These are phyloP conservation scores for Cardiocondyla obscurior DNA, from an alignment of 1,140 invertebrate genomes.

Conservation along the genomic window DNA sequence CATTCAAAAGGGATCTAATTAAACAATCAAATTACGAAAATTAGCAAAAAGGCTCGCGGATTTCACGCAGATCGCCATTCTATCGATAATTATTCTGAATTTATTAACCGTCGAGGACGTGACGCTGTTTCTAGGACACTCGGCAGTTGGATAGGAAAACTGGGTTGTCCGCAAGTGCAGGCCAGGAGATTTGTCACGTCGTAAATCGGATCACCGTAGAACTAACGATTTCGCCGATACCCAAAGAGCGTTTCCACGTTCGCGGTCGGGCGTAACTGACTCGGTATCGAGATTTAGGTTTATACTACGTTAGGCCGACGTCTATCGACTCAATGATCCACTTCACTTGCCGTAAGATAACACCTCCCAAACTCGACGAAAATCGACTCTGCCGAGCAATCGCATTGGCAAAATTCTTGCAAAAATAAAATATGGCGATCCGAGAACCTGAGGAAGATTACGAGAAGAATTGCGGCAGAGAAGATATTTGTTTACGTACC, in stretches of 20 bases:
- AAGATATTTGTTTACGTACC: not conserved
- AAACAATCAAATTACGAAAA: not conserved
- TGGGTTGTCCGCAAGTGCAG: constrained; percentile 50
- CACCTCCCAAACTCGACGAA: not conserved
- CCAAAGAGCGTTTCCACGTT: constrained; percentile 69
- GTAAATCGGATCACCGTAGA: constrained; percentile 69
- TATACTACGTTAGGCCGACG: constrained; percentile 38
- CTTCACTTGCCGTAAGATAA: constrained; percentile 25
- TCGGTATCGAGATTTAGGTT: constrained; percentile 66
- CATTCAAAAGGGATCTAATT: not conserved
- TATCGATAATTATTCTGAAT: constrained; percentile 25
- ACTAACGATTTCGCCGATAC: constrained; percentile 71
- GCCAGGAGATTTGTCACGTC: constrained; percentile 66
- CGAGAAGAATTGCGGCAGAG: too few relatives aligned
- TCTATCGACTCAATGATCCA: constrained; percentile 49
- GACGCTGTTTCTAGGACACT: constrained; percentile 17
- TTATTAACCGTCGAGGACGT: constrained; percentile 6
- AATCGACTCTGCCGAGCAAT: not conserved
- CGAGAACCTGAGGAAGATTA: not conserved
- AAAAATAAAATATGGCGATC: not conserved
- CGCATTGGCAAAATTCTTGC: not conserved
- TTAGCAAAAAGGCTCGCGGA: not conserved
- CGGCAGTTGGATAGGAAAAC: constrained; percentile 48
- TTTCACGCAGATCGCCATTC: not conserved
- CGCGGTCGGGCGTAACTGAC: constrained; percentile 63